Evolutionary conservation across 2,113 vertebrate genomes (phyloP), one percentile per base, ranked within the genome.

Genomic region (Fukomys damarensis): DNA sequence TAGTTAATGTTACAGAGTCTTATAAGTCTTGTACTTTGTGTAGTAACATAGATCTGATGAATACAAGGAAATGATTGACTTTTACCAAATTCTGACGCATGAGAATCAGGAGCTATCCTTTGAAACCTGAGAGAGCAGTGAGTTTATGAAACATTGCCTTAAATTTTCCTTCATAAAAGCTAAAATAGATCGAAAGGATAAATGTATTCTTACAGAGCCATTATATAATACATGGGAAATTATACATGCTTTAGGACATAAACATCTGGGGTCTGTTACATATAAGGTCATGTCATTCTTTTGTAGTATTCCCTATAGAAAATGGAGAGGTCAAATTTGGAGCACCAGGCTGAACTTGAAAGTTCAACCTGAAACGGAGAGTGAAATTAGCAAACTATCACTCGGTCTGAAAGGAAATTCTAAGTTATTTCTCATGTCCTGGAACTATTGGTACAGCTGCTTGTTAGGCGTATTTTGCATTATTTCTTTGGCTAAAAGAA

Each of bases 141-240:
- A 79, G 13, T 79, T 79, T 65, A 92, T 61, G 38, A 66, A 58
- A 74, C 56, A 82, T 26, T 26, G 52, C 28, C 38, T 70, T 84
- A 85, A 92, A 28, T 2, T 92, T 84, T 76, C 41, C 49, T 49
- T 92, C 17, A 79, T 65, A 85, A 92, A 77, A 85, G 16, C 74
- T 58, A 49, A 77, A 89, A 81, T 24, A 95, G 22, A 43, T 86
- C 81, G 28, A 92, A 86, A 89, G 85, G 63, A 89, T 79, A 95
- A 88, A 80, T 32, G 30, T 58, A 52, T 79, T 43, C 61, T 89
- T 59, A 81, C 13, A 22, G 22, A 89, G 28, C 20, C 49, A 68
- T 41, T 94, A 74, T 61, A 56, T 22, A 35, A 14, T 58, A 43
- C 32, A 72, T 84, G 49, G 26, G 74, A 86, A 46, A 61, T 90